These are phyloP conservation scores for Emmelina monodactyla DNA, from an alignment of 2,888 invertebrate species.

Conservation along the genomic window DNA sequence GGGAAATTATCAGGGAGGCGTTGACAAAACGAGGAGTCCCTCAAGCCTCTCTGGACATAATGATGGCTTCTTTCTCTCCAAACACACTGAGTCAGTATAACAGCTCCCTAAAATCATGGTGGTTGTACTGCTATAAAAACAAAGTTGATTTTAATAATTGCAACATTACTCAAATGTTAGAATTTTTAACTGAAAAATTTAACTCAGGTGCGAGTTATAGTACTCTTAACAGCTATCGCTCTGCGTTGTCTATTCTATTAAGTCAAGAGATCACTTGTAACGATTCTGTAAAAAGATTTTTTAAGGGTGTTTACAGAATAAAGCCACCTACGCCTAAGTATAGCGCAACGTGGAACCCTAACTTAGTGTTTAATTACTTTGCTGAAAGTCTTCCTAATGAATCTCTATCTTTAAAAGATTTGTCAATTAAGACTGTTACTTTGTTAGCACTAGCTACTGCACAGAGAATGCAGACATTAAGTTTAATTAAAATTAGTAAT, in stretches of 20 bases:
- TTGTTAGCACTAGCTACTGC: slow-evolving; percentile 16
- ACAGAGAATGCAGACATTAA: slow-evolving; percentile 15
- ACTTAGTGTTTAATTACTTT: slow-evolving; percentile 11
- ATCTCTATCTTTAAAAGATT: slow-evolving; percentile 1
- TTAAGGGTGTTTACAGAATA: slow-evolving; percentile 10
- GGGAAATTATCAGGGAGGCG: slow-evolving; percentile 10
- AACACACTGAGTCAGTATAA: slow-evolving; percentile 4
- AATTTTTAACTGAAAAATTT: slow-evolving; percentile 1
- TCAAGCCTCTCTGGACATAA: slow-evolving; percentile 10
- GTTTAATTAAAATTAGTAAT: slow-evolving; percentile 14
- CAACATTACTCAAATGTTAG: neutral
- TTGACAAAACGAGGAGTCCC: slow-evolving; percentile 2
- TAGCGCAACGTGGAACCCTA: slow-evolving; percentile 20
- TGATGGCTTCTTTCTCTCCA: slow-evolving; percentile 5
- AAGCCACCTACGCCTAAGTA: slow-evolving; percentile 11
- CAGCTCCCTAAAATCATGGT: slow-evolving; percentile 2
- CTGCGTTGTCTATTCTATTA: slow-evolving; percentile 1
- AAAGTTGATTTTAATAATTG: neutral
- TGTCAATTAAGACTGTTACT: slow-evolving; percentile 16
- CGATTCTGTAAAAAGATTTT: slow-evolving; percentile 10
- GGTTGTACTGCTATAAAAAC: neutral
- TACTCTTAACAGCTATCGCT: slow-evolving; percentile 1
- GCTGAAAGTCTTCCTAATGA: neutral
- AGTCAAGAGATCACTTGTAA: slow-evolving; percentile 6
- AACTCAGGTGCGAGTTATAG: neutral